Evolutionary conservation across 2,888 invertebrate species (phyloP).

Genomic region (Tupiocoris notatus): DNA sequence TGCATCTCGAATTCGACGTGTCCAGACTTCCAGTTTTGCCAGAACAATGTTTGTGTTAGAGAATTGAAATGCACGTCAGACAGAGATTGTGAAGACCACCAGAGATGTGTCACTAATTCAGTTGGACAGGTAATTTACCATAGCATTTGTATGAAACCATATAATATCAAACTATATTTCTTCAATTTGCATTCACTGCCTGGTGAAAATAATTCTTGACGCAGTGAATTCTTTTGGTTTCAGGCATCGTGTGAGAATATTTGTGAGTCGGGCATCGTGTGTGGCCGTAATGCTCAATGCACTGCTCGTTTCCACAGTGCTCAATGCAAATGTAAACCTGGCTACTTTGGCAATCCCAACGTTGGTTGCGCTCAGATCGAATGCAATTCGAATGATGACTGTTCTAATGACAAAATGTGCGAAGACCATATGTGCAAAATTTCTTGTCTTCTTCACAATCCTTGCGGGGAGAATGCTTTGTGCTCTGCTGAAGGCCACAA

Average conservation of each 20-base stretch:
- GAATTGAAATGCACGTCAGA: conserved; percentile 73
- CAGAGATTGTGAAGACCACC: conserved; percentile 69
- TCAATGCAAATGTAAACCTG: conserved; percentile 73
- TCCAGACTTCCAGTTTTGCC: conserved; percentile 80
- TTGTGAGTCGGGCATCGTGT: conserved; percentile 68
- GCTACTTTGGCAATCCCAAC: conserved; percentile 71
- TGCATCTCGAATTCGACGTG: conserved; percentile 78
- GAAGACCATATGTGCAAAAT: conserved; percentile 81
- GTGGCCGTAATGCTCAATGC: conserved; percentile 82
- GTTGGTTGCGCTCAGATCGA: conserved; percentile 77
- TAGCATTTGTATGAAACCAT: background rate
- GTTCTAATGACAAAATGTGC: conserved; percentile 79
- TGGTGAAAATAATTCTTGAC: background rate
- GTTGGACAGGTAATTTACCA: conserved; percentile 67
- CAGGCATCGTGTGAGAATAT: conserved; percentile 70
- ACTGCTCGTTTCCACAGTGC: conserved; percentile 69
- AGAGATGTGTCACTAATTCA: conserved; percentile 68
- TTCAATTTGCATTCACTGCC: background rate
- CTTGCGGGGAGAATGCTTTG: conserved; percentile 80
- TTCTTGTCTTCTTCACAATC: conserved; percentile 77
- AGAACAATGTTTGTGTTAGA: conserved; percentile 80
- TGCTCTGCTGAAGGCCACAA: conserved; percentile 81
- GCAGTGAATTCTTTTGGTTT: too few relatives aligned
- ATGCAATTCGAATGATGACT: conserved; percentile 69
- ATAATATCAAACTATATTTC: background rate